Evolutionary conservation across 2,797 vertebrate species (phyloP).

Genomic region (Mormyrus proboscirostris): DNA sequence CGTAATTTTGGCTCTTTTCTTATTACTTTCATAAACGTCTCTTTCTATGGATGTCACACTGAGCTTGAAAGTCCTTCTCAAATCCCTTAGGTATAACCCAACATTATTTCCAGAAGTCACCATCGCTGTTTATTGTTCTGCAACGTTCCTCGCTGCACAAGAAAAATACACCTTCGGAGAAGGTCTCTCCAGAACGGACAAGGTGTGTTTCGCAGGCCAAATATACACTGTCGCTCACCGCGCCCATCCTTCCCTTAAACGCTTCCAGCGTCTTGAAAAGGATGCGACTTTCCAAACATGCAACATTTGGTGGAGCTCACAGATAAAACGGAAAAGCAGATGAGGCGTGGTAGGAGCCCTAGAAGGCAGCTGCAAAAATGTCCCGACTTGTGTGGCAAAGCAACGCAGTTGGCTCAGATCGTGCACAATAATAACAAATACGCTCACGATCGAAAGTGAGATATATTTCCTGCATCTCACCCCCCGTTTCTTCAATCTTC

Average conservation of each 20-base stretch:
- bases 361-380: background rate
- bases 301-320: background rate
- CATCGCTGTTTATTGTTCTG: background rate
- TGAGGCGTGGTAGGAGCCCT: background rate
- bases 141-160: background rate
- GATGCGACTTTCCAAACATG: background rate
- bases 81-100: background rate
- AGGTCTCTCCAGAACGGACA: background rate
- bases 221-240: background rate
- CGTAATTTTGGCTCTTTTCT: background rate
- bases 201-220: slow-evolving; percentile 6
- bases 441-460: background rate
- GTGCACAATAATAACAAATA: slow-evolving; percentile 4
- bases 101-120: background rate
- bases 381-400: slow-evolving; percentile 5
- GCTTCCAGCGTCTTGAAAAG: background rate
- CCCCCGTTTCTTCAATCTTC: background rate
- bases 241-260: background rate
- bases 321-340: slow-evolving; percentile 10
- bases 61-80: background rate
- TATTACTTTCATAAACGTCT: background rate
- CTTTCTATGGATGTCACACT: background rate
- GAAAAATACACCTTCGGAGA: background rate
- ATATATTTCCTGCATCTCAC: background rate
- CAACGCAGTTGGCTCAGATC: background rate